Evolutionary conservation across 2,113 vertebrate genomes (phyloP), one percentile per base, ranked within the genome.

Genomic region (Lophotis ruficrista): DNA sequence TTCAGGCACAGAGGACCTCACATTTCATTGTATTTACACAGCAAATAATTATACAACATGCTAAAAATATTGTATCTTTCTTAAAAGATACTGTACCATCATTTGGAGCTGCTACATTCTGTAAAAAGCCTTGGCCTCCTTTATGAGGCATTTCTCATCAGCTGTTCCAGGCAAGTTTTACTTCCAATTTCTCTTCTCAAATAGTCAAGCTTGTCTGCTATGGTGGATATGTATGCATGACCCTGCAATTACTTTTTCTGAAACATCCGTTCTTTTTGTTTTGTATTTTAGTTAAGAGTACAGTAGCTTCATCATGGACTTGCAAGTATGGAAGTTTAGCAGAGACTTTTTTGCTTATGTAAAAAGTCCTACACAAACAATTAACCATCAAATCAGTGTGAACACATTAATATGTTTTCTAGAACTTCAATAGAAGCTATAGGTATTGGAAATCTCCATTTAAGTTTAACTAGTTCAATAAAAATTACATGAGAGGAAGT

Each of bases 391-490:
- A 96, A 95, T 89, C 89, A 93, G 70, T 28, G 18, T 95, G 93
- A 95, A 96, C 53, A 73, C 19, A 53, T 90, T 91, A 89, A 84
- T 90, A 87, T 30, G 43, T 77, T 94, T 91, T 77, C 75, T 94
- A 83, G 70, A 96, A 78, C 64, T 65, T 96, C 79, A 96, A 56
- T 14, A 93, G 86, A 94, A 97, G 90, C 68, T 97, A 54, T 72
- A 95, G 75, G 43, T 87, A 92, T 88, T 96, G 94, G 89, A 97
- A 97, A 95, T 86, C 93, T 96, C 92, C 89, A 92, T 96, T 94
- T 80, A 95, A 82, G 88, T 96, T 96, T 97, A 97, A 98, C 96
- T 97, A 96, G 80, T 93, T 97, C 92, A 93, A 96, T 97, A 97
- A 97, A 96, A 98, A 96, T 96, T 88, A 98, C 97, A 96, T 94